Evolutionary conservation across 2,888 invertebrate species (phyloP), one percentile per base, ranked within the genome.

Genomic region (Podabrus alpinus): DNA sequence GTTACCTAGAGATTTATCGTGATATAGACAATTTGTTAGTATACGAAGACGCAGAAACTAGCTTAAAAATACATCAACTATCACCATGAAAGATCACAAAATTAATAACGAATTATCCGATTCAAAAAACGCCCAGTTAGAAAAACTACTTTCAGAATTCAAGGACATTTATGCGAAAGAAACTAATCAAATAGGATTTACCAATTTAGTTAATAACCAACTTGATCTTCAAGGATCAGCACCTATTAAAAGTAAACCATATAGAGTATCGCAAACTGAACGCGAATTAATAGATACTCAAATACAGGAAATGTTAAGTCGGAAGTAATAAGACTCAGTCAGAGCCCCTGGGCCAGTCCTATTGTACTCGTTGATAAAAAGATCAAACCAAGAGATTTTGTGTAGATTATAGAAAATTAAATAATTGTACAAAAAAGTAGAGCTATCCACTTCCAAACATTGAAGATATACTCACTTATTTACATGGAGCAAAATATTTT

Each of bases 371-470:
- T 19, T 3, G 4, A 19, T 19, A 19, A 19, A 19, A 19, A 4
- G 19, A 19, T 19, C 2, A 19, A 19, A 19, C 19, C 4, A 19
- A 19, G 4, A 7, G 78, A 64, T 76, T 79, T 71, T 77, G 77
- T 62, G 73, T 79, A 9, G 76, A 79, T 75, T 79, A 78, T 19
- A 60, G 78, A 68, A 74, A 77, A 72, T 25, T 75, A 7, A 78
- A 79, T 73, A n/a, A 21, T 9, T 45, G 74, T 11, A 79, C 77
- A 4, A 72, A 78, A 59, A 79, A 81, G 61, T 71, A 78, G 15
- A 79, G 29, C 15, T 81, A 79, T 59, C 80, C 81, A 0, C 25
- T 80, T n/a, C 79, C 80, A 13, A 67, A 77, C 15, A 81, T 81
- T 17, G 79, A 81, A 24, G 80, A 80, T 60, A 80, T 79, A 17